Evolutionary conservation across 2,113 vertebrate genomes (phyloP).

Genomic region (Candoia aspera): DNA sequence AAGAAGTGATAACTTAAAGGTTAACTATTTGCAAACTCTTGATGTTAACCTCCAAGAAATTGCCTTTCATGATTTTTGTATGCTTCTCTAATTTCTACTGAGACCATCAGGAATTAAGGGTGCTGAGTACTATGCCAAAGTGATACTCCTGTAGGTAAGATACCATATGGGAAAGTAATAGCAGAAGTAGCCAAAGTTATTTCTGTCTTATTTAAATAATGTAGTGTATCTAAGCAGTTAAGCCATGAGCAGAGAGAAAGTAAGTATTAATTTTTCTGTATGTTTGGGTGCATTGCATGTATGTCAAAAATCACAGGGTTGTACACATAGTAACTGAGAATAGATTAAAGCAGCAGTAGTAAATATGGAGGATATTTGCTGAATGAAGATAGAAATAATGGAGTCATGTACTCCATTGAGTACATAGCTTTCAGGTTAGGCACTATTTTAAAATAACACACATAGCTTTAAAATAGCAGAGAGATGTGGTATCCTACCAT

Average conservation of each 20-base stretch:
- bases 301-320: background rate
- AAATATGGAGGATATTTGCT: background rate
- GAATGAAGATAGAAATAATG: background rate
- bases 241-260: background rate
- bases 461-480: background rate
- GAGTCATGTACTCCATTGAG: background rate
- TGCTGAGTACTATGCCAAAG: conserved; percentile 4
- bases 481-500: background rate
- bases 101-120: background rate
- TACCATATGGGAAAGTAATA: conserved; percentile 46
- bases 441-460: background rate
- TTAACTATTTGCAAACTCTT: background rate
- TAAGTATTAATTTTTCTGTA: background rate
- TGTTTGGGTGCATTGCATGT: background rate
- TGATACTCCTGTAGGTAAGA: conserved; percentile 5
- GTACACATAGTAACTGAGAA: background rate
- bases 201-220: background rate
- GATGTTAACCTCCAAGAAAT: background rate
- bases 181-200: background rate
- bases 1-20: background rate
- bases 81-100: background rate
- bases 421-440: background rate
- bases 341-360: background rate
- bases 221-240: background rate
- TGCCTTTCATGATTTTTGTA: background rate